A percentile compares a stretch with the other conserved stretches of the same genome.
Conservation (phyloP, 2,113 vertebrate genomes). For the Ardeotis arabs region DNA sequence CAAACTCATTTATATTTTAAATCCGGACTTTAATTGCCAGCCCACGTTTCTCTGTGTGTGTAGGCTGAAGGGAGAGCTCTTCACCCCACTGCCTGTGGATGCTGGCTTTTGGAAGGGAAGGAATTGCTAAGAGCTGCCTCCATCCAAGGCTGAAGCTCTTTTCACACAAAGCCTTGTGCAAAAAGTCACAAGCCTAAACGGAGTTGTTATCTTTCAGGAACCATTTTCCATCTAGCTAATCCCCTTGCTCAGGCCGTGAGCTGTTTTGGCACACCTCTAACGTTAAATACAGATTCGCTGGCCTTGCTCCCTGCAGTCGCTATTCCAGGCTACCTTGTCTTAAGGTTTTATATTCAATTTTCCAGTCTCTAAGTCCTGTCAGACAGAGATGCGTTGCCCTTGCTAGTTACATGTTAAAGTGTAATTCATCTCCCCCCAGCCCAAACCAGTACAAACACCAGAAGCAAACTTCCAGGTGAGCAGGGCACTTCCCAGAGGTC, state of each 20-base stretch:
- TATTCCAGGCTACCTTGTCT: not conserved
- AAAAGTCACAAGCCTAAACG: not conserved
- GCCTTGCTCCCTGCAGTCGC: too few species aligned
- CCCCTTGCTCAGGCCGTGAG: not conserved
- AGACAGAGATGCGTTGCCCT: not conserved
- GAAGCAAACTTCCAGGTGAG: not conserved
- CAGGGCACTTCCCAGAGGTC: not conserved
- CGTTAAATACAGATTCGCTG: not conserved
- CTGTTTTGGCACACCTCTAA: not conserved
- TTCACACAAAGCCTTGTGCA: not conserved
- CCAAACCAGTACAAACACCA: not conserved
- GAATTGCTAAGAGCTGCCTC: not conserved
- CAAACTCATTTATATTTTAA: not conserved
- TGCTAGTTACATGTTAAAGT: too few species aligned
- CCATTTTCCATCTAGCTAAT: not conserved
- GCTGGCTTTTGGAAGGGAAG: not conserved
- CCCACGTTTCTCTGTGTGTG: slow-evolving; percentile 17
- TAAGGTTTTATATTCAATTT: not conserved
- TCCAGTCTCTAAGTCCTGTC: not conserved
- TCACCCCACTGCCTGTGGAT: slow-evolving; percentile 7
- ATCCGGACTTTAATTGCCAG: slow-evolving; percentile 34
- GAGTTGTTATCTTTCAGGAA: not conserved
- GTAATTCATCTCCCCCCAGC: not conserved
- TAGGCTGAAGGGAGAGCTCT: slow-evolving; percentile 44
- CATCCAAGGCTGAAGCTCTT: too few species aligned